phyloP scores from a whole-genome alignment of 2,888 invertebrate genomes.

The Escarpia spicata region DNA sequence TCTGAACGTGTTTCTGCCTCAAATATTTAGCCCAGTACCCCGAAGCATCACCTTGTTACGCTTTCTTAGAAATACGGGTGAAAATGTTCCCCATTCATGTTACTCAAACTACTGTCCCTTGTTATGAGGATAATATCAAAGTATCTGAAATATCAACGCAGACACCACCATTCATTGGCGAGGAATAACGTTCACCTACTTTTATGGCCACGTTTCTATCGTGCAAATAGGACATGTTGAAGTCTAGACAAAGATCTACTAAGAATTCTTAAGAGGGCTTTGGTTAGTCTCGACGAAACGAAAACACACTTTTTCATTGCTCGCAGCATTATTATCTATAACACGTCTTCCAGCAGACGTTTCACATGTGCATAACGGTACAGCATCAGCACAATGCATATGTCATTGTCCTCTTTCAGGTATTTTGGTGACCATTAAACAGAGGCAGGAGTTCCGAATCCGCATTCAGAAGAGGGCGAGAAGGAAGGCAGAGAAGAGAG shows the following conservation, averaged over 20 bases:
- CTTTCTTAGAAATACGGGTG: no score
- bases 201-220: background rate
- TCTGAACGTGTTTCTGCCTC: background rate
- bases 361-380: background rate
- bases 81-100: no score
- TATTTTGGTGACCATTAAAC: conserved; percentile 42
- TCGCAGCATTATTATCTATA: background rate
- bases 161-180: no score
- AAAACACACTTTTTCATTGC: background rate
- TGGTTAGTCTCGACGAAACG: background rate
- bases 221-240: background rate
- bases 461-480: conserved; percentile 42
- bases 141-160: no score
- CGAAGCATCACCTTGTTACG: background rate
- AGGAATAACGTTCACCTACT: background rate
- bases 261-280: no score
- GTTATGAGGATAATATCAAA: no score
- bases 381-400: background rate
- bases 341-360: background rate
- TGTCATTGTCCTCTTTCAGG: conserved; percentile 29
- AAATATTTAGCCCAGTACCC: background rate
- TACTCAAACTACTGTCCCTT: no score
- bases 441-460: conserved; percentile 42
- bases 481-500: conserved; percentile 38
- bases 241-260: background rate